Base-by-base conservation (phyloP, 2,113 vertebrate genomes). In the Pyrgilauda ruficollis region DNA sequence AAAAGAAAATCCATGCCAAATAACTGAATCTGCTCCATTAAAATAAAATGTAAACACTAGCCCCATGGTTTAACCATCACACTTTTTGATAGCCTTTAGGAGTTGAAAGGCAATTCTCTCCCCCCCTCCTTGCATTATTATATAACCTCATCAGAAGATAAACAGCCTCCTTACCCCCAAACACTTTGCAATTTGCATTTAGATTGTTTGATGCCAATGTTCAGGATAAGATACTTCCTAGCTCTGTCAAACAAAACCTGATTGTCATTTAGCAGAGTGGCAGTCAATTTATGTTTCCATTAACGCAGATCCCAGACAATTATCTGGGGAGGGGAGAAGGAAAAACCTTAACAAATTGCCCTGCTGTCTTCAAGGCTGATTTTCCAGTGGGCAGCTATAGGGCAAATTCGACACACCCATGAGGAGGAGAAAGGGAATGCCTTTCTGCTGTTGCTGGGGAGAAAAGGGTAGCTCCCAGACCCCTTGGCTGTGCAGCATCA, bases 271-370 rank as follows among this genome's bases (percentile, higher is more conserved):
- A 96, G 94, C 95, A 88, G 96, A 75, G 69, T 74, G 63, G 91
- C 96, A 95, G 96, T 96, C 81, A 94, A 97, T 96, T 97, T 97
- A 94, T 97, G 98, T 98, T 97, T 97, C 97, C 97, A 98, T 98
- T 98, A 98, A 98, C 59, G 86, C 95, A 96, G 93, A 95, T 95
- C 94, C 96, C 84, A 95, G 91, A 92, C 95, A 97, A 97, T 97
- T 97, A 97, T 95, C 86, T 58, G 87, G 88, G 90, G 91, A 93
- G 31, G 37, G 63, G 61, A 90, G 20, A 56, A 64, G 73, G 56
- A 47, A 55, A 76, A 93, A 59, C 83, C 79, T 94, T 89, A 96
- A 93, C 69, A 95, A 96, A 96, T 92, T 70, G 84, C 70, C 66
- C 84, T 43, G 6, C 44, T 59, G n/a, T 72, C 74, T 91, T 87